These are phyloP conservation scores for Ichneumoninae sp. DNA, from an alignment of 2,888 invertebrate species.

Conservation along the genomic window DNA sequence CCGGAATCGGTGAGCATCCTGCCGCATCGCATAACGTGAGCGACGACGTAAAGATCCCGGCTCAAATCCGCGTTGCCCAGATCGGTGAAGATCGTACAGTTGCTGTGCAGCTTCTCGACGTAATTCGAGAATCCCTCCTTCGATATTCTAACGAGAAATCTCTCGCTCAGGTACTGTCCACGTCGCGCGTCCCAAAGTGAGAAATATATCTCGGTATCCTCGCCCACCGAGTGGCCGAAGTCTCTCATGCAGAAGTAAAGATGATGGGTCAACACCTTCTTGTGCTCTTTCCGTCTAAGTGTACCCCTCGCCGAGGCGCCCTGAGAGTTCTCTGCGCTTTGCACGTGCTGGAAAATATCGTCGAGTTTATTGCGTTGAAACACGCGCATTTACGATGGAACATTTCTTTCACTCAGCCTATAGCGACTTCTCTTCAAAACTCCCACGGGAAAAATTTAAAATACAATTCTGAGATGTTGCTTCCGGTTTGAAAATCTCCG, in stretches of 20 bases:
- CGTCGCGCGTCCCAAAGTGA: slow-evolving; percentile 93
- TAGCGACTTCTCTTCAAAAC: no score
- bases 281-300: slow-evolving; percentile 86
- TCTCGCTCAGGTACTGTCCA: slow-evolving; percentile 93
- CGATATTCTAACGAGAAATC: slow-evolving; percentile 94
- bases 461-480: neutral
- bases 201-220: slow-evolving; percentile 95
- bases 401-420: no score
- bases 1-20: slow-evolving; percentile 90
- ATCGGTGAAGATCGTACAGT: slow-evolving; percentile 94
- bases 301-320: slow-evolving; percentile 86
- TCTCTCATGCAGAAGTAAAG: slow-evolving; percentile 95
- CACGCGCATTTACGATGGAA: neutral
- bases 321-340: slow-evolving; percentile 86
- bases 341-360: slow-evolving; percentile 84
- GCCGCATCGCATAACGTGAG: slow-evolving; percentile 95
- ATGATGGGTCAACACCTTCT: slow-evolving; percentile 90
- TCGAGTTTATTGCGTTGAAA: slow-evolving; percentile 2
- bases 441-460: no score
- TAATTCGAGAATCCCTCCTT: slow-evolving; percentile 96
- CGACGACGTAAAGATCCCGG: slow-evolving; percentile 94
- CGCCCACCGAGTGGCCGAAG: slow-evolving; percentile 93
- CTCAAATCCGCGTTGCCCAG: slow-evolving; percentile 93
- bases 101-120: slow-evolving; percentile 93
- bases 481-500: no score